These are phyloP conservation scores for Nibea albiflora DNA, from an alignment of 2,113 vertebrate genomes.

Conservation along the genomic window DNA sequence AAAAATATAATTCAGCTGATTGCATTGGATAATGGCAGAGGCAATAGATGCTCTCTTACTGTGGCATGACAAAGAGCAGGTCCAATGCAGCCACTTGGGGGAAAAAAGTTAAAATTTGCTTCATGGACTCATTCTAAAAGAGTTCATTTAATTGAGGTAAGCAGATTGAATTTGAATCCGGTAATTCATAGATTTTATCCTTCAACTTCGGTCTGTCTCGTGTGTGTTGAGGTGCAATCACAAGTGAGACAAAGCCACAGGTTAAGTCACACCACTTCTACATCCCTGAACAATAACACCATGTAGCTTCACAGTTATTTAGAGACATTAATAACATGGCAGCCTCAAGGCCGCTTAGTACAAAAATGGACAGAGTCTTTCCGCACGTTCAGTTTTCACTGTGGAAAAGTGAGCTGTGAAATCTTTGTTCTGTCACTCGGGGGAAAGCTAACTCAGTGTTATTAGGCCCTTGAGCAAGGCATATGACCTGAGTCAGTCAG, in stretches of 20 bases:
- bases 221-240: not conserved
- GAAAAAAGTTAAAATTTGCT: not conserved
- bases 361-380: slow-evolving; percentile 9
- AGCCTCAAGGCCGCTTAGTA: slow-evolving; percentile 40
- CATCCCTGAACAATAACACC: slow-evolving; percentile 52
- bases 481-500: slow-evolving; percentile 11
- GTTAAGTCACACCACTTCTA: slow-evolving; percentile 25
- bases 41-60: slow-evolving; percentile 16
- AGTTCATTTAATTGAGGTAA: not conserved
- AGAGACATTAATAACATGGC: slow-evolving; percentile 48
- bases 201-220: not conserved
- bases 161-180: not conserved
- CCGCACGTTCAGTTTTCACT: slow-evolving; percentile 3
- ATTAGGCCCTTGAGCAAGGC: slow-evolving; percentile 62
- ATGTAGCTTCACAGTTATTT: slow-evolving; percentile 13
- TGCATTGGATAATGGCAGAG: slow-evolving; percentile 15
- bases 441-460: slow-evolving; percentile 49
- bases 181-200: not conserved
- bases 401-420: slow-evolving; percentile 7
- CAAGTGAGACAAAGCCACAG: not conserved
- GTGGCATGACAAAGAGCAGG: not conserved
- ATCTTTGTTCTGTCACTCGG: slow-evolving; percentile 26
- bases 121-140: not conserved
- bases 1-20: slow-evolving; percentile 7
- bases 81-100: not conserved